Percentiles rank a stretch among this genome's conserved stretches.
Evolutionary conservation across 2,888 invertebrate genomes (phyloP).

Genomic region (Hyalella azteca): DNA sequence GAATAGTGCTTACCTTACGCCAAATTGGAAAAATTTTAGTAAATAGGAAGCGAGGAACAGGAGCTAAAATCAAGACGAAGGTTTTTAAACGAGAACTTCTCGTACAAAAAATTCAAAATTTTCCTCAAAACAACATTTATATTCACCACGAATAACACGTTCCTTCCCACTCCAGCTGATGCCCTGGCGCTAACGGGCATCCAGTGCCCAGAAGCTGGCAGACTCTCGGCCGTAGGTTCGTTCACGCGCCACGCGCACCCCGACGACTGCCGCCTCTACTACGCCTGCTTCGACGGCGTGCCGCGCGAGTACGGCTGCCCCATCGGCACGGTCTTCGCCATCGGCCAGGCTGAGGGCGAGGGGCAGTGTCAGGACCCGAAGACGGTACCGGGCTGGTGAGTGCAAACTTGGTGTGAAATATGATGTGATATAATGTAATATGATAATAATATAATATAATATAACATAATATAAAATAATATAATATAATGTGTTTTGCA

Average conservation of each 20-base stretch:
- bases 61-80: no score
- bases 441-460: neutral
- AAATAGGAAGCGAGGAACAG: no score
- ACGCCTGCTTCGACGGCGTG: constrained; percentile 88
- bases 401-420: constrained; percentile 1
- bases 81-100: no score
- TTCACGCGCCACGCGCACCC: constrained; percentile 95
- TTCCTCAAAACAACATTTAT: no score
- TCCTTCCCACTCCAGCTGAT: constrained; percentile 74
- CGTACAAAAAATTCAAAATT: no score
- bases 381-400: constrained; percentile 86
- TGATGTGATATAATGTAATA: neutral
- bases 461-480: no score
- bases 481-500: no score
- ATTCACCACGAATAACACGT: no score
- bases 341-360: constrained; percentile 86
- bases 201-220: constrained; percentile 81
- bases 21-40: no score
- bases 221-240: constrained; percentile 76
- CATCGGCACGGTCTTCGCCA: constrained; percentile 94
- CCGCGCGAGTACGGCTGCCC: constrained; percentile 95
- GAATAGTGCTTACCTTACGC: no score
- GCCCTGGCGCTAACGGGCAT: constrained; percentile 80
- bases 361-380: constrained; percentile 95
- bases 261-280: constrained; percentile 87